Conservation (phyloP, 2,797 vertebrate genomes). For the Melanotaenia parkinsoni region DNA sequence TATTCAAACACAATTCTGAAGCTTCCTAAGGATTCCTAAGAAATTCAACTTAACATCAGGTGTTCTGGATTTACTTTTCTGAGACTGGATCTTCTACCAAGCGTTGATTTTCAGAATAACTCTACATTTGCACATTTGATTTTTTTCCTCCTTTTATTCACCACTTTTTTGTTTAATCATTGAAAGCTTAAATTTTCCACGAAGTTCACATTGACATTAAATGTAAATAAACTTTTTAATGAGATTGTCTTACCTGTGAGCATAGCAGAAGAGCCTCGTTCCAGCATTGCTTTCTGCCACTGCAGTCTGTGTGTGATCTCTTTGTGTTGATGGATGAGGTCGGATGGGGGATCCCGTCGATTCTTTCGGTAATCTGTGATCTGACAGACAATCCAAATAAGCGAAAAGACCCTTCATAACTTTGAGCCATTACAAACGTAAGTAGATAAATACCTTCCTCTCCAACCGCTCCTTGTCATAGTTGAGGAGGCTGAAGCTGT, state of each 20-base stretch:
- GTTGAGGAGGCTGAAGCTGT: slow-evolving; percentile 90
- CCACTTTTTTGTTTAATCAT: not conserved
- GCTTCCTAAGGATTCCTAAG: no score
- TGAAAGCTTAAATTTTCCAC: not conserved
- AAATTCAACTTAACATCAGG: no score
- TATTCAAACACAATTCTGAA: not conserved
- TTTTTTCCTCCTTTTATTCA: not conserved
- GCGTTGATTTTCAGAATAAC: not conserved
- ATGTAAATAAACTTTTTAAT: not conserved
- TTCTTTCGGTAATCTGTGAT: slow-evolving; percentile 82
- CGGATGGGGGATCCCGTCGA: slow-evolving; percentile 80
- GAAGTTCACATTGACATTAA: not conserved
- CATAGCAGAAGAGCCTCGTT: slow-evolving; percentile 77
- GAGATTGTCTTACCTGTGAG: slow-evolving; percentile 75
- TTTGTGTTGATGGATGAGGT: slow-evolving; percentile 85
- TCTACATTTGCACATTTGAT: not conserved
- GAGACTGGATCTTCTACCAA: not conserved
- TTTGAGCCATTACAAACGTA: not conserved
- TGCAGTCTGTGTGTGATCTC: slow-evolving; percentile 86
- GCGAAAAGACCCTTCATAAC: not conserved
- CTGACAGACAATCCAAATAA: slow-evolving; percentile 67
- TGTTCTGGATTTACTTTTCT: not conserved
- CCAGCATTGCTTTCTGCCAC: slow-evolving; percentile 88
- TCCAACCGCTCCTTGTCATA: slow-evolving; percentile 89
- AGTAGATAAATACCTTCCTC: slow-evolving; percentile 81